Percentiles rank a stretch among this genome's conserved stretches.
These are phyloP conservation scores for Strix uralensis DNA, from an alignment of 2,113 vertebrate genomes.

Conservation along the genomic window DNA sequence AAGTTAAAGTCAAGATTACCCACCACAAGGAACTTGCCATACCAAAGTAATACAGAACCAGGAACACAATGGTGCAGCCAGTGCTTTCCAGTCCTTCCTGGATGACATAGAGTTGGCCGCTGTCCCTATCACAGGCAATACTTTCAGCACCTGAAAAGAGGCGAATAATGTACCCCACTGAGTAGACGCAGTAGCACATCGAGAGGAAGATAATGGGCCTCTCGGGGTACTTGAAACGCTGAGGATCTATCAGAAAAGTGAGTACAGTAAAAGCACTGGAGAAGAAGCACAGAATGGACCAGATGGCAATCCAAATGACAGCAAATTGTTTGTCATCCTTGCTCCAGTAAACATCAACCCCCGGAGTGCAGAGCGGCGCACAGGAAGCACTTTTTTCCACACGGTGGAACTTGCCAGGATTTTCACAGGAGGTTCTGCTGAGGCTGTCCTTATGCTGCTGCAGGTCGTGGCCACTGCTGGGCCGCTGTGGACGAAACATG, in stretches of 20 bases:
- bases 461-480: constrained; percentile 78
- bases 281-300: constrained; percentile 94
- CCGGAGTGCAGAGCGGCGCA: constrained; percentile 88
- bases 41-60: constrained; percentile 96
- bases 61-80: constrained; percentile 95
- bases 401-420: constrained; percentile 93
- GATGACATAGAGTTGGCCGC: constrained; percentile 93
- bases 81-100: constrained; percentile 98
- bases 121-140: constrained; percentile 93
- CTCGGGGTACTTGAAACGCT: constrained; percentile 95
- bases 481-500: constrained; percentile 84
- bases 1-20: constrained; percentile 94
- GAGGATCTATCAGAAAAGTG: constrained; percentile 93
- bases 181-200: constrained; percentile 98
- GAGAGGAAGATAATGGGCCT: constrained; percentile 97
- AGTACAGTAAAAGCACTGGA: constrained; percentile 97
- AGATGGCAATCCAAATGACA: constrained; percentile 91
- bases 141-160: constrained; percentile 92
- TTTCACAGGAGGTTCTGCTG: constrained; percentile 79
- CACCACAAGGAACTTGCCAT: constrained; percentile 99
- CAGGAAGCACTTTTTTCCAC: constrained; percentile 94
- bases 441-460: constrained; percentile 75
- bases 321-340: constrained; percentile 92
- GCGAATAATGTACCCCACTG: constrained; percentile 92
- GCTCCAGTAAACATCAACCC: constrained; percentile 98